Base-by-base conservation (phyloP, 2,888 invertebrate species). In the Stramonita haemastoma region DNA sequence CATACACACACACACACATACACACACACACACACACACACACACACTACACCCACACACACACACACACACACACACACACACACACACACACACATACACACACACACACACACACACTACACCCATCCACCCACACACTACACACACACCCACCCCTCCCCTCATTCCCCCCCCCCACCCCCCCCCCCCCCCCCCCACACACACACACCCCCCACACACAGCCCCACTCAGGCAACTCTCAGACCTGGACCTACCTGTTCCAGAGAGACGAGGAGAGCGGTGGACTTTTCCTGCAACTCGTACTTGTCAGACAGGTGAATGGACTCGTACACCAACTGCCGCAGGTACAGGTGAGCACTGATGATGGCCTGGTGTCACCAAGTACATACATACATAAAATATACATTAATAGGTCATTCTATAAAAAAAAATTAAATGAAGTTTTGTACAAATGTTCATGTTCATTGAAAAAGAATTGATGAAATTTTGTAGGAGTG, bases 261-360 rank as follows among this genome's bases (percentile, higher is more conserved):
- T 89, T 94, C 94, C 22, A 93, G 85, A 32, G 90, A 86, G 13
- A 92, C 92, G 11, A 95, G 90, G 6, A 92, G 60, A 8, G 86
- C 60, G 0, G 94, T 93, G 22, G 93, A 90, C 26, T 89, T 66
- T 17, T 92, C 93, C 1, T 89, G 85, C 46, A 94, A 89, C 17
- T 92, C 90, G 90, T 94, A 89, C 87, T 92, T 93, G 60, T 91
- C 91, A 92, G 93, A 92, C 29, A 95, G 91, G 86, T 92, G 91
- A 19, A 95, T 90, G 1, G 93, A 91, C 89, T 95, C 95, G 91
- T 93, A 94, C 13, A 93, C 92, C 85, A 95, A 91, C 91, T 95
- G 95, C 11, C 93, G 89, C 5, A 94, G 90, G 79, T 94, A 94
- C 70, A 94, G 90, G 91, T 95, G 94, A 11, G 93, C 93, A 90